Percentiles rank a stretch among this genome's conserved stretches.
These are phyloP conservation scores for Pica pica DNA, from an alignment of 2,113 vertebrate genomes.

Conservation along the genomic window DNA sequence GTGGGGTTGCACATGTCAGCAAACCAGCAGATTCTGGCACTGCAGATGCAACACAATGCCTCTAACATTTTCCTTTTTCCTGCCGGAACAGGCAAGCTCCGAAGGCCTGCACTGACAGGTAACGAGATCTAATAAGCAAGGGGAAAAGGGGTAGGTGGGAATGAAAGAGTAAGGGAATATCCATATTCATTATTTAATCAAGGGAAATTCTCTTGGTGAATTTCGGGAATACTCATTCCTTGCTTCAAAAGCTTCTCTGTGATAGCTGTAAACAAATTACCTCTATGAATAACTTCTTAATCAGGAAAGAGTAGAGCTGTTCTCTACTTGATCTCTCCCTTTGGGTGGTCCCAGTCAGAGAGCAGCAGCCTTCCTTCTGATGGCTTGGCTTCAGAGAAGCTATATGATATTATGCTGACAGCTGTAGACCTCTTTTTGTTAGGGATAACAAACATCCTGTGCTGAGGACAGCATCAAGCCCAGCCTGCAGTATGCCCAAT, in stretches of 20 bases:
- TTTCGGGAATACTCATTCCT: constrained; percentile 72
- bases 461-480: constrained; percentile 75
- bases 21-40: constrained; percentile 58
- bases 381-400: constrained; percentile 73
- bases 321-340: constrained; percentile 76
- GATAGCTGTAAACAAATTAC: constrained; percentile 81
- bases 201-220: constrained; percentile 71
- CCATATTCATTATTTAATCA: constrained; percentile 79
- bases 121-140: constrained; percentile 72
- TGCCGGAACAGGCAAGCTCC: constrained; percentile 47
- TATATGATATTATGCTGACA: constrained; percentile 73
- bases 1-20: constrained; percentile 13
- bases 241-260: constrained; percentile 69
- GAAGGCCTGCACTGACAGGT: constrained; percentile 69
- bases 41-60: neutral
- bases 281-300: constrained; percentile 76
- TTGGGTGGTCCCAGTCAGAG: constrained; percentile 79
- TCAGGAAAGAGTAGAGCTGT: constrained; percentile 69
- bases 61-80: constrained; percentile 59
- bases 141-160: constrained; percentile 10
- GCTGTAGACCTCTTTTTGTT: constrained; percentile 83
- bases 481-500: constrained; percentile 83
- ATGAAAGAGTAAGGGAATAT: constrained; percentile 57
- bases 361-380: constrained; percentile 63
- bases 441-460: constrained; percentile 80